Conservation (phyloP, 2,797 vertebrate genomes). For the Cercopithecus diana region DNA sequence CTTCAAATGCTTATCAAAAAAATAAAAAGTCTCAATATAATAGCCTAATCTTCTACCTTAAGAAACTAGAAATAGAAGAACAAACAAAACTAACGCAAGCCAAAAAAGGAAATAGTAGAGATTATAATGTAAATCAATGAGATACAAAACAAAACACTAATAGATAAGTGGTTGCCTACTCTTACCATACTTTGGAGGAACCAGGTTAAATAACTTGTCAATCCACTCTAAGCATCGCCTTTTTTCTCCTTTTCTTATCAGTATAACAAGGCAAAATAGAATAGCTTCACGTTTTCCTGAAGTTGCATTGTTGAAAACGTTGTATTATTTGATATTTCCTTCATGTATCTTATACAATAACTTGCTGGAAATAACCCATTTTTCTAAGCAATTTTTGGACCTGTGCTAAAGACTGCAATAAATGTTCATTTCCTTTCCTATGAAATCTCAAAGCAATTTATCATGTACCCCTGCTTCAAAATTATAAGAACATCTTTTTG, state of each 20-base stretch:
- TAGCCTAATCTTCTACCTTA: not conserved
- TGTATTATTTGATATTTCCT: conserved; percentile 40
- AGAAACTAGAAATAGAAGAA: not conserved
- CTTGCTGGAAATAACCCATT: conserved; percentile 52
- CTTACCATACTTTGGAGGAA: not conserved
- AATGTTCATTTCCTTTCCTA: conserved; percentile 64
- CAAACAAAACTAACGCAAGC: not conserved
- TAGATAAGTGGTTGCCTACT: not conserved
- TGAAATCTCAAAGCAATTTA: conserved; percentile 67
- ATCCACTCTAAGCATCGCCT: not conserved
- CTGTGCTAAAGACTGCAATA: conserved; percentile 15
- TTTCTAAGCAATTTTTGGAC: conserved; percentile 56
- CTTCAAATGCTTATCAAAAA: not conserved
- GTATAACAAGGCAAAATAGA: not conserved
- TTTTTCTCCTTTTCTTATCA: not conserved
- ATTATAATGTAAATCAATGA: not conserved
- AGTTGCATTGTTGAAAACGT: conserved; percentile 16
- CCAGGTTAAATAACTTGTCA: not conserved
- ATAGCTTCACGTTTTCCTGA: not conserved
- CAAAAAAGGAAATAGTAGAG: not conserved
- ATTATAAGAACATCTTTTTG: conserved; percentile 39
- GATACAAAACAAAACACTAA: not conserved
- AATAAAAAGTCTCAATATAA: not conserved
- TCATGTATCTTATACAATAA: conserved; percentile 2
- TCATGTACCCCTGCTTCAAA: conserved; percentile 61